Percentiles rank a stretch among this genome's conserved stretches.
Conservation (phyloP, 2,113 vertebrate species). For the Irena cyanogastra region DNA sequence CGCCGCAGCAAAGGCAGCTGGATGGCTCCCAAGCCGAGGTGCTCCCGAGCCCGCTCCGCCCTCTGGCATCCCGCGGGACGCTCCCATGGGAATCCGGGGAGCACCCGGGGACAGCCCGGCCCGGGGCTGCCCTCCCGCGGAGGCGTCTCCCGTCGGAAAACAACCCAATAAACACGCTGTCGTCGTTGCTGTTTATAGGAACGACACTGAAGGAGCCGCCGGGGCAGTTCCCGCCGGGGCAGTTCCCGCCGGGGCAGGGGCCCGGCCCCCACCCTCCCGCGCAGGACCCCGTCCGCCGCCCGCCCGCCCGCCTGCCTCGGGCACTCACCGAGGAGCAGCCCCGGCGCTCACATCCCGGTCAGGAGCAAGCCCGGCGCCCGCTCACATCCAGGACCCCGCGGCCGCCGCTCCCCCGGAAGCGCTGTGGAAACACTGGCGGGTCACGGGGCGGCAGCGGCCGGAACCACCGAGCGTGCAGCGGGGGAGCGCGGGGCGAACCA, state of each 20-base stretch:
- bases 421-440: not conserved
- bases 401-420: not conserved
- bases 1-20: not conserved
- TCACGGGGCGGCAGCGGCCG: not conserved
- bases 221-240: not conserved
- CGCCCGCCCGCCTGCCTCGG: too few species aligned
- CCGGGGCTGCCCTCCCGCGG: not conserved
- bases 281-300: not conserved
- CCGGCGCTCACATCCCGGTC: not conserved
- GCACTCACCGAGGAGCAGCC: not conserved
- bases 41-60: not conserved
- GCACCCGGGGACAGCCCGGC: not conserved
- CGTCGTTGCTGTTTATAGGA: not conserved
- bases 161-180: not conserved
- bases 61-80: not conserved
- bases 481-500: not conserved
- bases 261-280: not conserved
- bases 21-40: not conserved
- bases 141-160: not conserved
- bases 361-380: not conserved
- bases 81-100: not conserved
- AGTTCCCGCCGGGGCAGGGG: not conserved
- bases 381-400: not conserved
- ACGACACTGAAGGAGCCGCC: not conserved
- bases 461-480: not conserved